Evolutionary conservation across 1,140 invertebrate species (phyloP).

Genomic region (Pseudomyrmex sp.): DNA sequence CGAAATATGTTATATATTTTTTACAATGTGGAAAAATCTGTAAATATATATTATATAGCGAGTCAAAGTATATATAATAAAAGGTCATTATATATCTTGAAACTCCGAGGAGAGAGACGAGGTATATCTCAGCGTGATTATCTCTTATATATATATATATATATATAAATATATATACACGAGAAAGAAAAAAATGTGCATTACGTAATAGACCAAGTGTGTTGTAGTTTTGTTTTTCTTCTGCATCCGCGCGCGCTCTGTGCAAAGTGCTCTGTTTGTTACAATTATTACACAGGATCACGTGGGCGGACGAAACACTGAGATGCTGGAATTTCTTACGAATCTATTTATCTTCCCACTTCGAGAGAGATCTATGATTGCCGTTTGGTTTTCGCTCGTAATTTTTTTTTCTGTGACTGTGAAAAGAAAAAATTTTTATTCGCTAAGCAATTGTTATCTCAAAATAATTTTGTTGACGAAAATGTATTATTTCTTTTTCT

Average conservation of each 20-base stretch:
- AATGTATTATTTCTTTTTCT: no score
- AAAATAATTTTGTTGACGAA: background rate
- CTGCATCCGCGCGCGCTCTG: conserved; percentile 26
- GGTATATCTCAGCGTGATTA: conserved; percentile 60
- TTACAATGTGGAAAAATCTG: conserved; percentile 84
- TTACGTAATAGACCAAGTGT: conserved; percentile 50
- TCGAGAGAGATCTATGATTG: background rate
- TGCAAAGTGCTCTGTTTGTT: conserved; percentile 15
- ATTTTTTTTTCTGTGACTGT: no score
- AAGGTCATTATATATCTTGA: conserved; percentile 72
- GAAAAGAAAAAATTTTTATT: background rate
- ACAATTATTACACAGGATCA: conserved; percentile 47
- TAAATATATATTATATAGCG: conserved; percentile 82
- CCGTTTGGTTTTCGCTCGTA: conserved; percentile 27
- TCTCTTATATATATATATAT: conserved; percentile 57
- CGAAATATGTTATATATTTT: conserved; percentile 85
- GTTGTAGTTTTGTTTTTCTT: conserved; percentile 17
- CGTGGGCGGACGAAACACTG: conserved; percentile 56
- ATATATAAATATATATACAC: no score
- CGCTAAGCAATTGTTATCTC: background rate
- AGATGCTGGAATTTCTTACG: conserved; percentile 54
- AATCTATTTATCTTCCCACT: background rate
- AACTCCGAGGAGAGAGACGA: conserved; percentile 53
- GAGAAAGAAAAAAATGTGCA: conserved; percentile 78
- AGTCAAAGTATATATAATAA: conserved; percentile 80